These are phyloP conservation scores for Labeo calbasu DNA, from an alignment of 2,797 vertebrate genomes.

Conservation along the genomic window DNA sequence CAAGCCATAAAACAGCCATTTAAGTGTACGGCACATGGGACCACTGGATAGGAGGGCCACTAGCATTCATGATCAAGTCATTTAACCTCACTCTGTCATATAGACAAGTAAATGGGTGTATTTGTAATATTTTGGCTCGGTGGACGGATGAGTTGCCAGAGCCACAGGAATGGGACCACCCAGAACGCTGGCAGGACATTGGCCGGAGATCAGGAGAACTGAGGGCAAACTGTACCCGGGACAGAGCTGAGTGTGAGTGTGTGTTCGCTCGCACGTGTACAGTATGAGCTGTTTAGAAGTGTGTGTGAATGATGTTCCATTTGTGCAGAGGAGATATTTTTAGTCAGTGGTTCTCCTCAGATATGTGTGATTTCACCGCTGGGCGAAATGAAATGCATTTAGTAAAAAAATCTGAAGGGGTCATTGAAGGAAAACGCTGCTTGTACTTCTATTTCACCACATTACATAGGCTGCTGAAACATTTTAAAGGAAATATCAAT, in stretches of 20 bases:
- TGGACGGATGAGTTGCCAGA: slow-evolving; percentile 69
- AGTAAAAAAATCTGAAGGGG: slow-evolving; percentile 50
- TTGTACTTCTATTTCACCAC: background rate
- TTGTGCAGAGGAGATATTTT: slow-evolving; percentile 73
- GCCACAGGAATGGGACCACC: slow-evolving; percentile 81
- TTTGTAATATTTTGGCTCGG: slow-evolving; percentile 38
- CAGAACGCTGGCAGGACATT: slow-evolving; percentile 80
- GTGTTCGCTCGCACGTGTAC: slow-evolving; percentile 43
- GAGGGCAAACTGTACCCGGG: slow-evolving; percentile 50
- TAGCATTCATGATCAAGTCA: slow-evolving; percentile 27
- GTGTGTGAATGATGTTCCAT: slow-evolving; percentile 63
- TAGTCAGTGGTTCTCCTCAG: slow-evolving; percentile 69
- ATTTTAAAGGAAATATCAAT: background rate
- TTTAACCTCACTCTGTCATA: slow-evolving; percentile 15
- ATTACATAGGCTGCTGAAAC: background rate
- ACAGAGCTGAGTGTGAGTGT: slow-evolving; percentile 42
- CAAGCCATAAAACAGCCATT: background rate
- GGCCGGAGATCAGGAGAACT: slow-evolving; percentile 75
- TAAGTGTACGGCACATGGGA: background rate
- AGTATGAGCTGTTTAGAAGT: slow-evolving; percentile 50
- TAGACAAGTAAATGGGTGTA: slow-evolving; percentile 37
- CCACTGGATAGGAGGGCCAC: background rate
- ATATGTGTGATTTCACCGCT: slow-evolving; percentile 61
- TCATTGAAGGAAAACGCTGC: slow-evolving; percentile 52
- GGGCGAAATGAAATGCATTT: slow-evolving; percentile 51